Evolutionary conservation across 64 coral and sea anemone genomes (phyloP).

Genomic region (Pocillopora verrucosa): DNA sequence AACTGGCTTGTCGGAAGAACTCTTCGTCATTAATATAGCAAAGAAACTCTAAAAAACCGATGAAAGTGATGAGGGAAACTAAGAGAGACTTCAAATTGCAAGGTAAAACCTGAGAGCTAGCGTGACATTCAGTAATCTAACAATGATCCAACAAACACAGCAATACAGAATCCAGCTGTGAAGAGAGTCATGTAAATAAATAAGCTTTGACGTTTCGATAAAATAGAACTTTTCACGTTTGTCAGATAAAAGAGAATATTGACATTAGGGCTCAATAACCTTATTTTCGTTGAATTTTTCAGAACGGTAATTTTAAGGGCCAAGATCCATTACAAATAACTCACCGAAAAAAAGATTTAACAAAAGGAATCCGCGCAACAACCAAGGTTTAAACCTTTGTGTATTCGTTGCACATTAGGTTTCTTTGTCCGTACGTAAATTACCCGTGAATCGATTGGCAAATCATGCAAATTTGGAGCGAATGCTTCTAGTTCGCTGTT

Average conservation of each 20-base stretch:
- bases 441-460: conserved; percentile 8
- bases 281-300: not conserved
- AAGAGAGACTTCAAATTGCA: not conserved
- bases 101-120: not conserved
- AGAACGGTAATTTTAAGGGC: not conserved
- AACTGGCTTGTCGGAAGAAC: not conserved
- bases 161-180: not conserved
- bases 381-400: not conserved
- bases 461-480: conserved; percentile 24
- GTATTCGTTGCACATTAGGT: conserved; percentile 12
- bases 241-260: not conserved
- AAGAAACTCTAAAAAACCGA: not conserved
- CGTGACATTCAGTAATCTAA: not conserved
- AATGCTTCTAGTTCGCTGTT: not conserved
- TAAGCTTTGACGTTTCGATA: not conserved
- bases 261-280: not conserved
- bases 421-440: conserved; percentile 14
- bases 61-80: not conserved
- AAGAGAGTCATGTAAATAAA: not conserved
- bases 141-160: not conserved
- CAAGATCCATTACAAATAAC: not conserved
- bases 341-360: not conserved
- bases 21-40: not conserved
- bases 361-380: not conserved
- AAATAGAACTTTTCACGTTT: conserved; percentile 11